Base-by-base conservation (phyloP, 2,797 vertebrate genomes). In the Apogon hyalosoma region DNA sequence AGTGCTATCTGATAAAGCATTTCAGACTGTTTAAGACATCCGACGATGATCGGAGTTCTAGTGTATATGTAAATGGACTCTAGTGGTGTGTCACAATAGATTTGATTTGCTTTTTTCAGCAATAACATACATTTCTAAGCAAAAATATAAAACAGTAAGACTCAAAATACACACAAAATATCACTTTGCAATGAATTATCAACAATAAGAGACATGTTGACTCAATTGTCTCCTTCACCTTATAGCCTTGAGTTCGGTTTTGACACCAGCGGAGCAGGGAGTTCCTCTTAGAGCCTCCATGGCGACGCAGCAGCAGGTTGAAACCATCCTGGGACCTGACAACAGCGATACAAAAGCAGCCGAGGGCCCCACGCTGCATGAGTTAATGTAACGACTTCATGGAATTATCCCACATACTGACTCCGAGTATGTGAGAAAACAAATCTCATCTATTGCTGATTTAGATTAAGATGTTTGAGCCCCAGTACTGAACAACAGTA, bases 191-290 rank as follows among this genome's bases (percentile, higher is more conserved):
- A 33, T 7, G 31, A 33, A 33, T 7, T 33, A 33, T 33, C 7
- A 33, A 43, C 13, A 42, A 13, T 11, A 42, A 13, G 39, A 28
- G 24, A 28, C n/a, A 1, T 9, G 7, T 39, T 38, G 11, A 28
- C 1, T 9, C 19, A 48, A 21, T 10, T 12, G 19, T 7, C 11
- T 56, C 21, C 24, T 21, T 67, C 51, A 95, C 95, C 94, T 94
- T 88, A 84, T 96, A 95, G 57, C 95, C 94, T 28, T 92, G 90
- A 5, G 94, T 95, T 71, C 90, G 90, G 74, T 82, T 92, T 84
- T 95, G 94, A 83, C 94, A 94, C 95, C 95, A 96, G 69, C 92
- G 93, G 42, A 96, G 92, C 55, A 95, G 88, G 0, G 94, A 94
- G 76, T 95, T 95, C 54, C 95, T 90, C 63, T 95, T 96, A 0